A percentile compares a stretch with the other conserved stretches of the same genome.
Evolutionary conservation across 2,113 vertebrate genomes (phyloP).

Genomic region (Eonycteris spelaea): DNA sequence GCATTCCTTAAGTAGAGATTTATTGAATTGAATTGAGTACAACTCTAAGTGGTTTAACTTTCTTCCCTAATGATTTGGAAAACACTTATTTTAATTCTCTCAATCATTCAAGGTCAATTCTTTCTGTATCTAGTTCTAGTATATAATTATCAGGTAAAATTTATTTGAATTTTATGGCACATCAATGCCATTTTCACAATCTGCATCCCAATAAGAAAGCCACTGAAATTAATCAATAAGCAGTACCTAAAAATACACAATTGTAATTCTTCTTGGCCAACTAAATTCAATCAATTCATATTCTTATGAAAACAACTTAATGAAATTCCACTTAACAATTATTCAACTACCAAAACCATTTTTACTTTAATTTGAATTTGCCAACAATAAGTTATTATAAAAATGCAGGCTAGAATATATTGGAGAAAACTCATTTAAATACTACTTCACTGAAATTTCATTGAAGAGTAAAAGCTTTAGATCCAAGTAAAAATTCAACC

Average conservation of each 20-base stretch:
- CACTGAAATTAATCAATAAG: conserved; percentile 18
- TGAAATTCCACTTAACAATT: conserved; percentile 33
- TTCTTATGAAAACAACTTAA: conserved; percentile 44
- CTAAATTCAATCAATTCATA: neutral
- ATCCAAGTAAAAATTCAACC: neutral
- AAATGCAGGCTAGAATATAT: neutral
- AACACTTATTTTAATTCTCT: conserved; percentile 30
- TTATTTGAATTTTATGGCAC: conserved; percentile 29
- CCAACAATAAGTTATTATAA: conserved; percentile 32
- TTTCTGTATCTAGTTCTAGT: neutral
- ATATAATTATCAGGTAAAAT: neutral
- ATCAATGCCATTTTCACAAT: neutral
- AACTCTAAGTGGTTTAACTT: neutral
- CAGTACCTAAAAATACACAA: neutral
- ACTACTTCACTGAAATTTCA: conserved; percentile 38
- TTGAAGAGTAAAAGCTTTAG: neutral
- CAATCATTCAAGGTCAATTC: conserved; percentile 6
- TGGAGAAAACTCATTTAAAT: neutral
- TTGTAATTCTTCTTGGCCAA: neutral
- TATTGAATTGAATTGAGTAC: neutral
- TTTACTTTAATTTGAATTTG: conserved; percentile 36
- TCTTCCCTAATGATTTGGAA: neutral
- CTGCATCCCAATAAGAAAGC: neutral
- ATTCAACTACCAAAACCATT: conserved; percentile 29
- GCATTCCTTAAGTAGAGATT: neutral